These are phyloP conservation scores for Parnassius orleans DNA, from an alignment of 2,888 invertebrate species.

Conservation along the genomic window DNA sequence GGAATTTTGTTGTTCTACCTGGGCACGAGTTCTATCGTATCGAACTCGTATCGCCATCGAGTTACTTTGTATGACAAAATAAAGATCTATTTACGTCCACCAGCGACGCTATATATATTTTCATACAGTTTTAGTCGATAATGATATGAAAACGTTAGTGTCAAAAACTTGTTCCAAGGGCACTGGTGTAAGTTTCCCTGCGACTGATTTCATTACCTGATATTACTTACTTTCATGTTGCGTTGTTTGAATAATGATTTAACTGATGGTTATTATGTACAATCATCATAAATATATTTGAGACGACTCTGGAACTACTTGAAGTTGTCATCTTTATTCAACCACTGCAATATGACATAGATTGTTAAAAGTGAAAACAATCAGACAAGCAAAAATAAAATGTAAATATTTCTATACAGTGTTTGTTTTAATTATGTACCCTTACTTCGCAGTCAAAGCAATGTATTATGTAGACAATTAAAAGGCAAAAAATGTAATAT, in stretches of 20 bases:
- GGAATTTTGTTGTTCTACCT: conserved; percentile 28
- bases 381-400: conserved; percentile 54
- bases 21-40: too few species aligned
- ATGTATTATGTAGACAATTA: too few species aligned
- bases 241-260: conserved; percentile 38
- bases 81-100: too few species aligned
- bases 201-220: conserved; percentile 44
- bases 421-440: conserved; percentile 45
- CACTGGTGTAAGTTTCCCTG: conserved; percentile 34
- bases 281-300: conserved; percentile 32
- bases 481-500: too few species aligned
- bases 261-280: conserved; percentile 22
- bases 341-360: conserved; percentile 37
- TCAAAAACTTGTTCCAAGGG: too few species aligned
- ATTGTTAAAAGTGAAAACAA: conserved; percentile 41
- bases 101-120: too few species aligned
- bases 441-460: neutral
- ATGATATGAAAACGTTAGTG: too few species aligned
- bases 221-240: conserved; percentile 33
- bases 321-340: conserved; percentile 26
- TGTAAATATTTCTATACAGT: conserved; percentile 70
- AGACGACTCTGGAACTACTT: neutral
- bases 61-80: too few species aligned
- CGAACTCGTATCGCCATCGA: too few species aligned
- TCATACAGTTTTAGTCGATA: too few species aligned